phyloP scores from a whole-genome alignment of 2,888 invertebrate genomes.

The Caenorhabditis wallacei region DNA sequence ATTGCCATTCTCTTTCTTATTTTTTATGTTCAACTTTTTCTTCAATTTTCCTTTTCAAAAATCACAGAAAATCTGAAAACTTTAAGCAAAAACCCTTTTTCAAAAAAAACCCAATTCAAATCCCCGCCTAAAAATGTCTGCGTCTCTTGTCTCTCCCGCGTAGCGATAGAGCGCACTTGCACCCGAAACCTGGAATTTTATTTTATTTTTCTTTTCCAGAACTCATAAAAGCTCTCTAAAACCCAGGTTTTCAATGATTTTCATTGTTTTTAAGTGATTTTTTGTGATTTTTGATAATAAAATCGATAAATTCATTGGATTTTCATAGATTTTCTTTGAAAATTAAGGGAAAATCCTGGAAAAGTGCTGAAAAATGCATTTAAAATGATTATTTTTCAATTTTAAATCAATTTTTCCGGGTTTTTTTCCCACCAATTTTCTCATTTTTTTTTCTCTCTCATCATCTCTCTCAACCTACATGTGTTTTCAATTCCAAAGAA shows the following conservation, averaged over 20 bases:
- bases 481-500: constrained; percentile 19
- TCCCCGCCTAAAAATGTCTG: background rate
- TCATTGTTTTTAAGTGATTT: background rate
- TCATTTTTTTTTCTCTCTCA: constrained; percentile 4
- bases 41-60: too few relatives aligned
- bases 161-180: constrained; percentile 25
- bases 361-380: too few relatives aligned
- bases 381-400: constrained; percentile 11
- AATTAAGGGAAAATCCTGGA: too few relatives aligned
- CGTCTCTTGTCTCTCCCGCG: constrained; percentile 16
- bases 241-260: background rate
- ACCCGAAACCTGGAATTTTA: background rate
- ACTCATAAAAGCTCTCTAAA: background rate
- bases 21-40: too few relatives aligned
- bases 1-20: too few relatives aligned
- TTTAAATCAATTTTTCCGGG: too few relatives aligned
- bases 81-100: too few relatives aligned
- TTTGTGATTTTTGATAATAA: background rate
- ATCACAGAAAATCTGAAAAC: too few relatives aligned
- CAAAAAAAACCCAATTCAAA: background rate
- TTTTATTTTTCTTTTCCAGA: constrained; percentile 7
- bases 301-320: too few relatives aligned
- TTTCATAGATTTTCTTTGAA: too few relatives aligned
- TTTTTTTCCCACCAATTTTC: constrained; percentile 11
- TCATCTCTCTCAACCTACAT: constrained; percentile 9